A percentile compares a stretch with the other conserved stretches of the same genome.
These are phyloP conservation scores for Musca vetustissima DNA, from an alignment of 1,140 invertebrate species.

Conservation along the genomic window DNA sequence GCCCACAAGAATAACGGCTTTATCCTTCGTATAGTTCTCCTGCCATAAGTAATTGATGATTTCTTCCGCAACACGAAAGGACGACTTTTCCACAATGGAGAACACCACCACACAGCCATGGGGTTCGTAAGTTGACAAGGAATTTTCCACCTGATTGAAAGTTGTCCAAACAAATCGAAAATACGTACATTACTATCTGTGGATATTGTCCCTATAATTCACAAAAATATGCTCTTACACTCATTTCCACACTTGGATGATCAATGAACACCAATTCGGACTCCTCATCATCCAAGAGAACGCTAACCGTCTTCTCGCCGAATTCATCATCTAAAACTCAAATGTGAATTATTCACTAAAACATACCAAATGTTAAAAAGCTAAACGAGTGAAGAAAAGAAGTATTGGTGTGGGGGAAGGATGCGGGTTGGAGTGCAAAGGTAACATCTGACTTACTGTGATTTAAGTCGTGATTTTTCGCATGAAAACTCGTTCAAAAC, in stretches of 20 bases:
- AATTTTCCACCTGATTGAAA: constrained; percentile 72
- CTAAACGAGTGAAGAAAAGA: no score
- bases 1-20: constrained; percentile 87
- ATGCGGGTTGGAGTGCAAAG: neutral
- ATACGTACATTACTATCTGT: neutral
- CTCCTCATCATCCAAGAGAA: constrained; percentile 86
- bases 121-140: constrained; percentile 80
- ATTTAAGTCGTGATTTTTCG: no score
- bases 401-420: no score
- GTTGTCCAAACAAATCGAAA: neutral
- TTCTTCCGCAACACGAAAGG: constrained; percentile 77
- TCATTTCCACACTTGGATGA: constrained; percentile 83
- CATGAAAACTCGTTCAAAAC: no score
- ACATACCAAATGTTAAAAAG: constrained; percentile 6
- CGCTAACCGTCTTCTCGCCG: constrained; percentile 87
- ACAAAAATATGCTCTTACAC: constrained; percentile 62
- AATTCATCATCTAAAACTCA: constrained; percentile 84
- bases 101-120: constrained; percentile 90
- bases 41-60: constrained; percentile 79
- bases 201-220: neutral
- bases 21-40: constrained; percentile 75
- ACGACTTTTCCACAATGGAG: constrained; percentile 77
- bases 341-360: constrained; percentile 47
- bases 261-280: constrained; percentile 90
- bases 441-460: neutral